A percentile compares a stretch with the other conserved stretches of the same genome.
These are phyloP conservation scores for Tanytarsus gracilentus DNA, from an alignment of 2,888 invertebrate species.

Conservation along the genomic window DNA sequence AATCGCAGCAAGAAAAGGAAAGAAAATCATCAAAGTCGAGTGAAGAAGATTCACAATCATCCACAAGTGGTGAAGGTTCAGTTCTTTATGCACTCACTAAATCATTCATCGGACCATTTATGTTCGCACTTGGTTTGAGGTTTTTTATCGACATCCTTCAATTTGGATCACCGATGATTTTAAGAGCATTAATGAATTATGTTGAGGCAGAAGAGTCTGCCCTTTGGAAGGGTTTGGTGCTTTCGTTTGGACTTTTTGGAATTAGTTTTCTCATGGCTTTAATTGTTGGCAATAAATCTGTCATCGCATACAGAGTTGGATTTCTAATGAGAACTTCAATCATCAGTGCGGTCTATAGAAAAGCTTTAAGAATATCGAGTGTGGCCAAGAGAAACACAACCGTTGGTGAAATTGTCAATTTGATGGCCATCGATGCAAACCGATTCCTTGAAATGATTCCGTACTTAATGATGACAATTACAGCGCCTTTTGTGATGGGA, in stretches of 20 bases:
- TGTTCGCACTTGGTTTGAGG: conserved; percentile 12
- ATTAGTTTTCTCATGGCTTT: conserved; percentile 46
- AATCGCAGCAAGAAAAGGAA: conserved; percentile 31
- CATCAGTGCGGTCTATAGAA: conserved; percentile 49
- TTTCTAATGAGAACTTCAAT: conserved; percentile 48
- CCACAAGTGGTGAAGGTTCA: conserved; percentile 10
- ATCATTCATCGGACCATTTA: conserved; percentile 29
- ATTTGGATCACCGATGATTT: conserved; percentile 29
- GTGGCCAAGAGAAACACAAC: conserved; percentile 41
- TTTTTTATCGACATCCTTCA: conserved; percentile 18
- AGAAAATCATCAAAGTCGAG: neutral
- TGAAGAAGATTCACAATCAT: neutral
- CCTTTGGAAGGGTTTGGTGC: conserved; percentile 52
- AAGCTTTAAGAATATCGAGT: conserved; percentile 42
- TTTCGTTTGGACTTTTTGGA: conserved; percentile 46
- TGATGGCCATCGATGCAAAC: conserved; percentile 47
- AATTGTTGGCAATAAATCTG: conserved; percentile 48
- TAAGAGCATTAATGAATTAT: conserved; percentile 13
- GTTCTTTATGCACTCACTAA: conserved; percentile 21
- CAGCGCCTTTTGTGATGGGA: conserved; percentile 48
- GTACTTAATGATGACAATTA: conserved; percentile 45
- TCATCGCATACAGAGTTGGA: conserved; percentile 47
- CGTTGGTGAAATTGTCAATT: conserved; percentile 46
- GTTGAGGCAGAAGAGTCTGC: conserved; percentile 35
- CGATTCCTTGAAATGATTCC: conserved; percentile 43